phyloP scores from a whole-genome alignment of 1,140 invertebrate genomes.

The Anastrepha obliqua region DNA sequence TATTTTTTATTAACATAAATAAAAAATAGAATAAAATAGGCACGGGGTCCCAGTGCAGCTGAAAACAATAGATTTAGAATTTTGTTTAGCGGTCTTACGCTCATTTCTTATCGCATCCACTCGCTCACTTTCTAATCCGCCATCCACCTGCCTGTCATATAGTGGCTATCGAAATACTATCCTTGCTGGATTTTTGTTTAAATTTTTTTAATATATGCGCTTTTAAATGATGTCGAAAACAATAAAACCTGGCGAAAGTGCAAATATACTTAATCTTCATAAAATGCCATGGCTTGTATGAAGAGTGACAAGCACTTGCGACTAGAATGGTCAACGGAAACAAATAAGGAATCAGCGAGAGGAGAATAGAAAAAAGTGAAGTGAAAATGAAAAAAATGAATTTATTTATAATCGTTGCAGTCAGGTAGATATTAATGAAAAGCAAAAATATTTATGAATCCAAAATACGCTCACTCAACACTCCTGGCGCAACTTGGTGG shows the following conservation, averaged over 20 bases:
- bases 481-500: not conserved
- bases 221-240: constrained; percentile 23
- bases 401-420: not conserved
- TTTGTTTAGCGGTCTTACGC: too few relatives aligned
- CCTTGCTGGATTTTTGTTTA: not conserved
- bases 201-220: not conserved
- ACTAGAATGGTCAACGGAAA: not conserved
- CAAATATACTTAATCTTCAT: not conserved
- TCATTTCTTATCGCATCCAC: too few relatives aligned
- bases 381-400: not conserved
- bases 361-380: not conserved
- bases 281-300: not conserved
- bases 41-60: too few relatives aligned
- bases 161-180: not conserved
- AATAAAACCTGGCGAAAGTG: constrained; percentile 28
- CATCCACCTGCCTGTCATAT: not conserved
- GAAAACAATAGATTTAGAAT: too few relatives aligned
- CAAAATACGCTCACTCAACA: constrained; percentile 25
- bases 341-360: not conserved
- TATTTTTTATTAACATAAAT: too few relatives aligned
- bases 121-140: not conserved
- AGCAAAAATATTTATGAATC: constrained; percentile 17
- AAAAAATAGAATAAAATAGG: too few relatives aligned
- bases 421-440: not conserved
- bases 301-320: not conserved